phyloP scores from a whole-genome alignment of 2,888 invertebrate genomes.

The Andrena chrysosceles region DNA sequence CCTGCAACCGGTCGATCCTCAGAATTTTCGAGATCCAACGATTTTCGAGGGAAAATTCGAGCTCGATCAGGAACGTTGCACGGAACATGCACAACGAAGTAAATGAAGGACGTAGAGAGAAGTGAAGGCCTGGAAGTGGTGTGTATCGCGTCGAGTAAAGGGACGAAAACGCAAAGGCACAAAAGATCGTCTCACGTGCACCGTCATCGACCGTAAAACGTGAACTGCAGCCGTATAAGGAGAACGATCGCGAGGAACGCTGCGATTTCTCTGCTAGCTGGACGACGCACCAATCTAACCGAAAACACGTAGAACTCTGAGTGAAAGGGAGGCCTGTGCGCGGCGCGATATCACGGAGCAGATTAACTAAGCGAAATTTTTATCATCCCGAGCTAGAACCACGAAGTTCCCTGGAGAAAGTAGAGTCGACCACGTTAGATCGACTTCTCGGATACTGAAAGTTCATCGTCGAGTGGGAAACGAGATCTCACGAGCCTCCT shows the following conservation, averaged over 20 bases:
- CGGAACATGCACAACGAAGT: constrained; percentile 39
- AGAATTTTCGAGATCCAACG: background rate
- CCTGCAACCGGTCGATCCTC: constrained; percentile 21
- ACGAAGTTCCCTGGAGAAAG: background rate
- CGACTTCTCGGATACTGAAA: background rate
- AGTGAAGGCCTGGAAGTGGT: too few species aligned
- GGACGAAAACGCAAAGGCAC: too few species aligned
- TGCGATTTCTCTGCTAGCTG: too few species aligned
- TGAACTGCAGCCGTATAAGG: background rate
- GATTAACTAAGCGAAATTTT: background rate
- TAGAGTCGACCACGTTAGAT: background rate
- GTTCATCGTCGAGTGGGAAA: background rate
- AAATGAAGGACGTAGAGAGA: background rate
- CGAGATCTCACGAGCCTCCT: constrained; percentile 6
- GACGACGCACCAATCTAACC: background rate
- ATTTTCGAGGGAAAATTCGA: background rate
- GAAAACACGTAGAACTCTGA: too few species aligned
- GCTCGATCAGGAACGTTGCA: background rate
- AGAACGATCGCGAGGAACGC: background rate
- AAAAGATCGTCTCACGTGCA: too few species aligned
- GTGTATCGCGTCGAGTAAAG: too few species aligned
- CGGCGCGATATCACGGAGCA: background rate
- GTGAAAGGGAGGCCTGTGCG: background rate
- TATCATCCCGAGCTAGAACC: background rate
- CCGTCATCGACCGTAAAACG: too few species aligned